Evolutionary conservation across 2,888 invertebrate species (phyloP).

Genomic region (Heptascelio sp.): DNA sequence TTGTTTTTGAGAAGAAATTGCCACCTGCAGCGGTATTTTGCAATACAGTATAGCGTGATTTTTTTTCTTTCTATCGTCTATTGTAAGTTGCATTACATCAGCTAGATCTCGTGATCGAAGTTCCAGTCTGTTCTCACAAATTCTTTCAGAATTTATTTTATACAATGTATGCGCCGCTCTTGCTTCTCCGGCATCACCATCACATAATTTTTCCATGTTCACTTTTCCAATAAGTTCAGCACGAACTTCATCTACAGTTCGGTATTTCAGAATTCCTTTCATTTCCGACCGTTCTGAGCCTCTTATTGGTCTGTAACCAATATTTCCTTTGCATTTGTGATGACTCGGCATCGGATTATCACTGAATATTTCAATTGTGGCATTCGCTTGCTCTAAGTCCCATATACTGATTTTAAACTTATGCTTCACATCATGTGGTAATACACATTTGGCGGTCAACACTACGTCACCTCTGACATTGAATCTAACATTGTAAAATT

Average conservation of each 20-base stretch:
- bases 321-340: not conserved
- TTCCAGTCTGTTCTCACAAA: slow-evolving; percentile 2
- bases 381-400: not conserved
- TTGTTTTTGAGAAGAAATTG: no score
- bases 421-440: not conserved
- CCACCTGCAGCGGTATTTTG: slow-evolving; percentile 18
- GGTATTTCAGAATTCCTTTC: no score
- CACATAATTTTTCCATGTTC: no score
- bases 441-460: slow-evolving; percentile 19
- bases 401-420: slow-evolving; percentile 33
- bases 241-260: no score
- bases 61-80: slow-evolving; percentile 1
- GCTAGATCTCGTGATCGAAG: slow-evolving; percentile 12
- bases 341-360: not conserved
- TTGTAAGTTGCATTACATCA: not conserved
- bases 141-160: no score
- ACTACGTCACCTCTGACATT: not conserved
- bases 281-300: not conserved
- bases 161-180: no score
- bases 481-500: slow-evolving; percentile 7
- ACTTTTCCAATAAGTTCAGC: no score
- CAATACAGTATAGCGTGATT: slow-evolving; percentile 20
- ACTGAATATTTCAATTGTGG: slow-evolving; percentile 7
- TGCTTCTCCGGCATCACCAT: not conserved
- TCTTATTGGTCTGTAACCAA: not conserved